A percentile compares a stretch with the other conserved stretches of the same genome.
These are phyloP conservation scores for Atherix ibis DNA, from an alignment of 2,888 invertebrate genomes.

Conservation along the genomic window DNA sequence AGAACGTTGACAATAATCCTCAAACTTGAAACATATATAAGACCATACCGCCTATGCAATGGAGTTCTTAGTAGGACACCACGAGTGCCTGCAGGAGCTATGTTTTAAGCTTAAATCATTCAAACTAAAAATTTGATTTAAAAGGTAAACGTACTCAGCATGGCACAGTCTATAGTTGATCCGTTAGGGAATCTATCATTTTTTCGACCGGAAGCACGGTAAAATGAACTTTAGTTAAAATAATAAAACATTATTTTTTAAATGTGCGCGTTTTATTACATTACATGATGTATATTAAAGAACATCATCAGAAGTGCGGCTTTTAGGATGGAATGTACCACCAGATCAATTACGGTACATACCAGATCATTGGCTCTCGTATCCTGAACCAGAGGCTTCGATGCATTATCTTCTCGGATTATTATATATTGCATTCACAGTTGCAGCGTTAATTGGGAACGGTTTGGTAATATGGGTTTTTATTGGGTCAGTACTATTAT, in stretches of 20 bases:
- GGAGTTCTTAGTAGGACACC: no score
- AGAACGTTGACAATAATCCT: no score
- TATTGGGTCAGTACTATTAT: conserved; percentile 21
- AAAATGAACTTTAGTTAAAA: not conserved
- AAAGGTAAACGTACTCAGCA: no score
- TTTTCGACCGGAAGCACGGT: conserved; percentile 12
- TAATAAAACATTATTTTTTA: conserved; percentile 9
- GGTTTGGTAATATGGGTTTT: conserved; percentile 77
- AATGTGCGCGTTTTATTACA: conserved; percentile 9
- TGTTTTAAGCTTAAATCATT: no score
- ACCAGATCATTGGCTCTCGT: conserved; percentile 67
- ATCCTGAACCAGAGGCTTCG: conserved; percentile 64
- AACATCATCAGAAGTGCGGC: conserved; percentile 25
- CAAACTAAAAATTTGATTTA: no score
- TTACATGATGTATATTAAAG: no score
- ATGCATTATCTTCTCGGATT: conserved; percentile 65
- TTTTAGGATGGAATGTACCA: conserved; percentile 63
- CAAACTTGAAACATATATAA: no score
- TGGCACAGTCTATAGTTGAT: not conserved
- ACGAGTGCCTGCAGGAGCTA: no score
- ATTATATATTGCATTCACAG: conserved; percentile 57
- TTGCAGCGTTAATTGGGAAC: conserved; percentile 60
- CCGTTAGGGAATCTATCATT: conserved; percentile 8
- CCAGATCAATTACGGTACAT: conserved; percentile 60
- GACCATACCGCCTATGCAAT: no score